Conservation (phyloP, 2,113 vertebrate species). For the Bos indicus region DNA sequence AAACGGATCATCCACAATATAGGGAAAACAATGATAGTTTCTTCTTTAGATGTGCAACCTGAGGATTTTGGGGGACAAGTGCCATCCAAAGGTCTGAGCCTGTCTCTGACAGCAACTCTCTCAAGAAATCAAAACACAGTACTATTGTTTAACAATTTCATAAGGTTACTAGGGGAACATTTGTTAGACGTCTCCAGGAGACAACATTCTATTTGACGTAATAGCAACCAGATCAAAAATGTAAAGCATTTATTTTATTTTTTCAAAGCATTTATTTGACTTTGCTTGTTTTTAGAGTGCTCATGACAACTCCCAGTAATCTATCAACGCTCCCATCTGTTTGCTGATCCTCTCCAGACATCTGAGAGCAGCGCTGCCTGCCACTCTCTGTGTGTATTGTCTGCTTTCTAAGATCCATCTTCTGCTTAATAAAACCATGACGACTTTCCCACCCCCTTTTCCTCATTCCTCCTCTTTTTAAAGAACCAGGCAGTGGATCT, state of each 20-base stretch:
- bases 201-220: not conserved
- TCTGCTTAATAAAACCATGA: not conserved
- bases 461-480: not conserved
- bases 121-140: not conserved
- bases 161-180: not conserved
- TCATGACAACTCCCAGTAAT: not conserved
- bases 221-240: not conserved
- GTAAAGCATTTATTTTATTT: not conserved
- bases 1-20: not conserved
- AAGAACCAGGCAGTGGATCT: not conserved
- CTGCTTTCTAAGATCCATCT: not conserved
- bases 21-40: not conserved
- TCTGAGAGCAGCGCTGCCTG: accelerated
- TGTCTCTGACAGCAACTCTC: not conserved
- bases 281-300: not conserved
- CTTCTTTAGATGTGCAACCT: not conserved
- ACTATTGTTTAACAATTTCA: not conserved
- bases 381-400: accelerated
- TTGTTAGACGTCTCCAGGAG: not conserved
- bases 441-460: not conserved
- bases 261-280: not conserved
- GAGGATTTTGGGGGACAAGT: not conserved
- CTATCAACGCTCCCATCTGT: not conserved
- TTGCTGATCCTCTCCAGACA: not conserved
- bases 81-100: not conserved